These are phyloP conservation scores for Periophthalmus modestus DNA, from an alignment of 2,113 vertebrate genomes.

Conservation along the genomic window DNA sequence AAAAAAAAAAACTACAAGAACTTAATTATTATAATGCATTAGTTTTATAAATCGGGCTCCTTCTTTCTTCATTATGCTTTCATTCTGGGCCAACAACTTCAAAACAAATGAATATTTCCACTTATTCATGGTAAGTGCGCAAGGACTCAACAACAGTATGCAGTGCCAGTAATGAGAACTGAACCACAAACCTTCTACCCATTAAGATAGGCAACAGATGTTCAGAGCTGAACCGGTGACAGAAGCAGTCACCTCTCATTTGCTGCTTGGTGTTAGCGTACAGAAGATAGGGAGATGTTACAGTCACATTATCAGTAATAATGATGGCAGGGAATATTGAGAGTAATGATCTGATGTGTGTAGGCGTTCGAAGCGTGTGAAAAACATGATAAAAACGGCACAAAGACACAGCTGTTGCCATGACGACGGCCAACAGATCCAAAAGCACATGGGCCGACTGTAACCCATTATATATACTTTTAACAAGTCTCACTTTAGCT, in stretches of 20 bases:
- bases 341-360: constrained; percentile 4
- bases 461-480: neutral
- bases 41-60: neutral
- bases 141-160: neutral
- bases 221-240: neutral
- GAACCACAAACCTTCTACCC: neutral
- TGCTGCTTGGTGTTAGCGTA: neutral
- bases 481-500: neutral
- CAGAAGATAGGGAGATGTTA: neutral
- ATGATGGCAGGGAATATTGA: neutral
- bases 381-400: constrained; percentile 15
- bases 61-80: neutral
- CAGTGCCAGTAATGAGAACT: neutral
- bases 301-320: neutral
- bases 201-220: neutral
- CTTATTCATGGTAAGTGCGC: neutral
- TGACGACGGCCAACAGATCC: constrained; percentile 4
- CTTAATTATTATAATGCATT: neutral
- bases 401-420: constrained; percentile 26
- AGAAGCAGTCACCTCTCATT: neutral
- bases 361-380: constrained; percentile 1
- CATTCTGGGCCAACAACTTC: neutral
- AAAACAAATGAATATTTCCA: neutral
- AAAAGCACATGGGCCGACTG: neutral
- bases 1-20: neutral